Base-by-base conservation (phyloP, 2,797 vertebrate species). In the Limnodromus scolopaceus region DNA sequence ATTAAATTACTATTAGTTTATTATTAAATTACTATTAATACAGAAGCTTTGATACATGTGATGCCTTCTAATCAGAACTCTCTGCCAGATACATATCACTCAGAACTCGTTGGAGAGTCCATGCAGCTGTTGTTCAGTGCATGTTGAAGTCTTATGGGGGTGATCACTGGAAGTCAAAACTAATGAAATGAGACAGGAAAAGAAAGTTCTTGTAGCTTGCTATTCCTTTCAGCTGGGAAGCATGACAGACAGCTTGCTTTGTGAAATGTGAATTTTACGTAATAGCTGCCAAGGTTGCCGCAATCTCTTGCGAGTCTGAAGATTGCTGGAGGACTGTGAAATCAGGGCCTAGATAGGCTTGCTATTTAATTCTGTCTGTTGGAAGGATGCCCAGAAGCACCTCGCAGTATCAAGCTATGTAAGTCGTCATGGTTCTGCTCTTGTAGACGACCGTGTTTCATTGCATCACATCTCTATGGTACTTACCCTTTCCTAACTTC, bases 401-500 rank as follows among this genome's bases (percentile, higher is more conserved):
- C 58, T 92, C 69, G 92, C 3, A 6, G 8, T 84, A 55, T 79
- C 85, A 86, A 55, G 61, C 71, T 70, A 54, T 58, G 79, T 83
- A 68, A 88, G 61, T n/a, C 8, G 0, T 72, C 63, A 32, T 25
- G 76, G 39, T 93, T 64, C 76, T 93, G n/a, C 16, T 92, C 39
- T 76, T 79, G 36, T 69, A 90, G 51, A 71, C 0, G 4, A 39
- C 71, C 61, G 43, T 70, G 38, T 93, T 92, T 84, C 34, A 5
- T 72, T 96, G 57, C 66, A 69, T 58, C 84, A 48, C 39, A 30
- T 63, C 41, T 78, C 43, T 41, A 0, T 5, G 3, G 76, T 95
- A 92, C 84, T 95, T 96, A 94, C 89, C 80, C 92, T 95, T 85
- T 71, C 66, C 39, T 65, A 4, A 23, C 70, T 86, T 93, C 66